These are phyloP conservation scores for Drosophila quinaria DNA, from an alignment of 2,888 invertebrate species.

Conservation along the genomic window DNA sequence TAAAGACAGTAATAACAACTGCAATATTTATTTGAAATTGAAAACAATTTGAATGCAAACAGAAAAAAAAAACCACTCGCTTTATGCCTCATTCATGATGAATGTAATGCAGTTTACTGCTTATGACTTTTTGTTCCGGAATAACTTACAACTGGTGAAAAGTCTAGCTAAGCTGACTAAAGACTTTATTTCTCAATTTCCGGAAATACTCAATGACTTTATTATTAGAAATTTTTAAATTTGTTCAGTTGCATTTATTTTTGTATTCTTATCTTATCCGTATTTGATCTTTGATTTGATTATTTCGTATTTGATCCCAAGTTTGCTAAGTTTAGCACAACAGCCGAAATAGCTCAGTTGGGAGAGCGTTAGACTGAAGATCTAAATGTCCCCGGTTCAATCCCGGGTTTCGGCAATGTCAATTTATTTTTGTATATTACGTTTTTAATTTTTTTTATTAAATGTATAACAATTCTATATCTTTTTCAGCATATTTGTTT, in stretches of 20 bases:
- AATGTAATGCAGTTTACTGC: background rate
- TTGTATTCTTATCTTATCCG: too few relatives aligned
- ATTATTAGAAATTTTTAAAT: too few relatives aligned
- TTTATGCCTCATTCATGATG: slow-evolving; percentile 1
- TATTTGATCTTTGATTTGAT: too few relatives aligned
- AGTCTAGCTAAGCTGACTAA: too few relatives aligned
- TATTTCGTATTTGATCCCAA: too few relatives aligned
- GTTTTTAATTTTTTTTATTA: too few relatives aligned
- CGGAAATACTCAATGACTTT: too few relatives aligned
- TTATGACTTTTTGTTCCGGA: background rate
- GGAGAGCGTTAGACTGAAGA: slow-evolving; percentile 93
- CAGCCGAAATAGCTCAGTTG: slow-evolving; percentile 93
- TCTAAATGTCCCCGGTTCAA: slow-evolving; percentile 86
- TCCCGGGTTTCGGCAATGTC: slow-evolving; percentile 87
- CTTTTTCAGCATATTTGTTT: too few relatives aligned
- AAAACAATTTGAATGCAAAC: slow-evolving; percentile 16
- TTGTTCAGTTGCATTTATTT: too few relatives aligned
- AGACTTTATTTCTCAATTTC: too few relatives aligned
- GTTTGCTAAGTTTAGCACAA: fast-evolving
- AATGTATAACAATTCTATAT: too few relatives aligned
- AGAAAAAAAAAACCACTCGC: background rate
- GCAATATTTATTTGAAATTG: slow-evolving; percentile 30
- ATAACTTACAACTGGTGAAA: background rate
- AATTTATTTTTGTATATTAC: slow-evolving; percentile 87
- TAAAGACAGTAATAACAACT: background rate